phyloP scores from a whole-genome alignment of 64 coral and sea anemone species.

The Stichodactyla helianthus region DNA sequence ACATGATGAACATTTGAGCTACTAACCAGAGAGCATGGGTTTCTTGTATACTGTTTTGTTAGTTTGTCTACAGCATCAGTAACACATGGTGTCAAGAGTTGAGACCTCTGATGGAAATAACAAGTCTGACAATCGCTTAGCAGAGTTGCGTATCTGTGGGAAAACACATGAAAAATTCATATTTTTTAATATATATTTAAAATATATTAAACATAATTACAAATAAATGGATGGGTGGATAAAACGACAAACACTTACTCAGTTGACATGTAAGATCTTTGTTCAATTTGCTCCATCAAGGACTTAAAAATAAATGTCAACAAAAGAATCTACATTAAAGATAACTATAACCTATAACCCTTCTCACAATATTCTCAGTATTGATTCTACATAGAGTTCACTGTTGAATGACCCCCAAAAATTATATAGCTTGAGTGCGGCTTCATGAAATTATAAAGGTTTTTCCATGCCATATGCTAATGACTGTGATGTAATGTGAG shows the following conservation, averaged over 20 bases:
- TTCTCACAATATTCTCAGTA: too few relatives aligned
- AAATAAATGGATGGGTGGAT: too few relatives aligned
- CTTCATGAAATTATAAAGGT: too few relatives aligned
- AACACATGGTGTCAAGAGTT: conserved; percentile 79
- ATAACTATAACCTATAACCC: too few relatives aligned
- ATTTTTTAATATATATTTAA: neutral
- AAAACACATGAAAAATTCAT: neutral
- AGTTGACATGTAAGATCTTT: conserved; percentile 67
- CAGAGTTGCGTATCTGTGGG: conserved; percentile 73
- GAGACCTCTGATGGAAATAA: conserved; percentile 84
- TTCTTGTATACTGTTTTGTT: conserved; percentile 82
- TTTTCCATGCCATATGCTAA: too few relatives aligned
- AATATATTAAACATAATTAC: too few relatives aligned
- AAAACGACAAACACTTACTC: conserved; percentile 59
- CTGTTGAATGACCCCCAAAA: too few relatives aligned
- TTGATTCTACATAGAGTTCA: too few relatives aligned
- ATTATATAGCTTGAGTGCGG: too few relatives aligned
- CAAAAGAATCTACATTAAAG: neutral
- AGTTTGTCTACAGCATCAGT: conserved; percentile 81
- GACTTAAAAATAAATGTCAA: conserved; percentile 40
- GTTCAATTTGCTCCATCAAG: conserved; percentile 99
- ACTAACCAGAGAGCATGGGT: conserved; percentile 86
- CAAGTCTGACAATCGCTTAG: conserved; percentile 93
- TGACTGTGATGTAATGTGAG: too few relatives aligned
- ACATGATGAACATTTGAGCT: neutral